Conservation (phyloP, 1,140 invertebrate species). For the Leptinotarsa texana region DNA sequence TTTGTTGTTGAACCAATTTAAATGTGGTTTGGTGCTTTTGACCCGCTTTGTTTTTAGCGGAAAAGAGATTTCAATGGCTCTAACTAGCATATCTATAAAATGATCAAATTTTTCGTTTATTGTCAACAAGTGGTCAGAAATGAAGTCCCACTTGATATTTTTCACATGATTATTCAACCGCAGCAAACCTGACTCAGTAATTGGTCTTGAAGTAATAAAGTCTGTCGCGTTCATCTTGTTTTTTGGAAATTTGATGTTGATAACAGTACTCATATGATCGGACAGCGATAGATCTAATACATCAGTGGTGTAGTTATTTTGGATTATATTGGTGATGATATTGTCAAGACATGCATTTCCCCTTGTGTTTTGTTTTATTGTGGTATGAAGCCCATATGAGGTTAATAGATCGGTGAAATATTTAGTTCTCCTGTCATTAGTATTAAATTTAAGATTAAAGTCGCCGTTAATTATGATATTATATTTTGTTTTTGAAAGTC, state of each 20-base stretch:
- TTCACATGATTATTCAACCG: not conserved
- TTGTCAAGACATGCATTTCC: not conserved
- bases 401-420: not conserved
- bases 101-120: too few species aligned
- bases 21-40: not conserved
- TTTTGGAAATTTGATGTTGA: not conserved
- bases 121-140: not conserved
- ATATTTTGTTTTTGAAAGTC: conserved; percentile 9
- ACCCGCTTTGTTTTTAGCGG: too few species aligned
- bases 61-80: too few species aligned
- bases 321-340: conserved; percentile 3
- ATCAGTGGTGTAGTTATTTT: conserved; percentile 6
- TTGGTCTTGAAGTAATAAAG: not conserved
- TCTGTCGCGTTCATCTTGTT: too few species aligned
- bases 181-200: not conserved
- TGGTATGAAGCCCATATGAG: not conserved
- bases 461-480: conserved; percentile 8
- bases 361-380: conserved; percentile 3
- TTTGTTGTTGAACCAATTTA: not conserved
- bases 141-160: conserved; percentile 8
- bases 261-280: not conserved
- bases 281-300: conserved; percentile 1
- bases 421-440: not conserved
- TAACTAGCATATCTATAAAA: too few species aligned
- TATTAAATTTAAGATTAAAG: conserved; percentile 7